Evolutionary conservation across 2,113 vertebrate genomes (phyloP), one percentile per base, ranked within the genome.

Genomic region (Nestor notabilis): DNA sequence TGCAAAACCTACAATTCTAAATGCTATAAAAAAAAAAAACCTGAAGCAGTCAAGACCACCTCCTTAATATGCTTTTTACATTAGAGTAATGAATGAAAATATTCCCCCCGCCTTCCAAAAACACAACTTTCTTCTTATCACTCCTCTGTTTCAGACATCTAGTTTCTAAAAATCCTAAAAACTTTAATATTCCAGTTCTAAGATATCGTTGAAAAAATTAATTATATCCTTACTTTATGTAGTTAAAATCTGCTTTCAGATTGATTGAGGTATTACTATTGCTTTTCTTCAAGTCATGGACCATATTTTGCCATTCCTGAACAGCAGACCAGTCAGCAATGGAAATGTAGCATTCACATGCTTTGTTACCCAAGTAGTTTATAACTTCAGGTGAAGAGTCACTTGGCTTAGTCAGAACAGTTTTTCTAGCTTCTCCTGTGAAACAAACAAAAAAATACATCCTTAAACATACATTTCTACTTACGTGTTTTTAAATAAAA

Each of bases 221-320:
- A 63, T 33, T 27, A 49, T 5, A 83, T 8, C 55, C 98, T 98
- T 97, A 99, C 98, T 99, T 99, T 92, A 99, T 98, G 89, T 99
- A 99, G 98, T 99, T 99, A 95, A 99, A 99, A 82, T 99, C 99
- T 2, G 99, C 98, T 96, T 99, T 99, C 46, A 99, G 98, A 88
- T 97, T 99, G 95, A 99, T 98, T 65, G 98, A 97, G 28, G 98
- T 98, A 64, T 97, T 99, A 83, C 97, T 98, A 44, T 98, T 97
- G 77, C 97, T 99, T 96, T 99, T 99, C 92, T 99, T 99, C 83
- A 99, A 94, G 23, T 98, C 95, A 2, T 98, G 97, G 92, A 99
- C 97, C 20, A 98, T 98, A 78, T 98, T 98, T 94, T 99, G 99
- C 99, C 99, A 99, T 95, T 99, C 99, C 92, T 99, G 99, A 7